Evolutionary conservation across 2,888 invertebrate genomes (phyloP).

Genomic region (Nymphalis c-album): DNA sequence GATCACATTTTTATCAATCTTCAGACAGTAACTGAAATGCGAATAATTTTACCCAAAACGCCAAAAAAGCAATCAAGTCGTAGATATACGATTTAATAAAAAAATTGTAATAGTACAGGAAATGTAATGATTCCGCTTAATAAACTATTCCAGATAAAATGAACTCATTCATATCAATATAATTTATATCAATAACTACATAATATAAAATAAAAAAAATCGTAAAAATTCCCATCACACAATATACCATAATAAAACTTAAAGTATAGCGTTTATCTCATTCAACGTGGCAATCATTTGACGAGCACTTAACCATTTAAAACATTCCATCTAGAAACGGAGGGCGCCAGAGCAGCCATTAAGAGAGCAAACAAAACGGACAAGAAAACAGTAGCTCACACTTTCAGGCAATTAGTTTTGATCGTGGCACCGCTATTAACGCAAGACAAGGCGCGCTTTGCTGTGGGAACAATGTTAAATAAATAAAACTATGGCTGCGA

Average conservation of each 20-base stretch:
- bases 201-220: background rate
- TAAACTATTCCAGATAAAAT: background rate
- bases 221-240: slow-evolving; percentile 5
- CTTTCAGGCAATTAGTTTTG: slow-evolving; percentile 32
- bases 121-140: background rate
- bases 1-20: too few relatives aligned
- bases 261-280: slow-evolving; percentile 2
- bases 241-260: slow-evolving; percentile 2
- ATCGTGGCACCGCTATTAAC: slow-evolving; percentile 33
- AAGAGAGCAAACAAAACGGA: slow-evolving; percentile 34
- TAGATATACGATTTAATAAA: too few relatives aligned
- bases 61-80: too few relatives aligned
- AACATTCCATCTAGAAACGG: slow-evolving; percentile 14
- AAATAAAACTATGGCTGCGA: slow-evolving; percentile 10
- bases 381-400: slow-evolving; percentile 22
- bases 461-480: slow-evolving; percentile 30
- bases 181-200: too few relatives aligned
- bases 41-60: too few relatives aligned
- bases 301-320: slow-evolving; percentile 20
- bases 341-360: slow-evolving; percentile 24
- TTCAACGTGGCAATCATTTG: slow-evolving; percentile 10
- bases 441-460: slow-evolving; percentile 17
- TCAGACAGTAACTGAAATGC: too few relatives aligned
- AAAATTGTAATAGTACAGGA: too few relatives aligned
- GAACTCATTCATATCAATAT: background rate